Conservation (phyloP, 2,888 invertebrate genomes). For the Drosophila lutescens region DNA sequence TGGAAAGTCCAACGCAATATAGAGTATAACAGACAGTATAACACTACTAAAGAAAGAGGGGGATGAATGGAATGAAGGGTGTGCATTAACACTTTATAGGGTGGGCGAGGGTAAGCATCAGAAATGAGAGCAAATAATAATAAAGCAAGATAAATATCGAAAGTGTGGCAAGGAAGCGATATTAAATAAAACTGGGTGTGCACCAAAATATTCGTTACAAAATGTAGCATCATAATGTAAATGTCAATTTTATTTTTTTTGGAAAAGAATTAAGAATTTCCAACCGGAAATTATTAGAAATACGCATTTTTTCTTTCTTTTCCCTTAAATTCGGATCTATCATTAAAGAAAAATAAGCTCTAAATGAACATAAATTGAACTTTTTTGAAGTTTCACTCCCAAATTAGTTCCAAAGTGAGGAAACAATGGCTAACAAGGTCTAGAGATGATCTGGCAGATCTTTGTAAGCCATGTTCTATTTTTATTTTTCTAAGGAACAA, state of each 20-base stretch:
- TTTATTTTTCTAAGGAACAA: neutral
- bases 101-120: neutral
- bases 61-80: slow-evolving; percentile 4
- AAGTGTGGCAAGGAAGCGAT: neutral
- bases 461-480: neutral
- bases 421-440: slow-evolving; percentile 3
- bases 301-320: neutral
- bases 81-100: neutral
- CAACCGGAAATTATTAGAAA: too few species aligned
- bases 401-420: slow-evolving; percentile 19
- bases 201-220: neutral
- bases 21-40: neutral
- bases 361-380: neutral
- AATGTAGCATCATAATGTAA: neutral
- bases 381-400: slow-evolving; percentile 5
- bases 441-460: slow-evolving; percentile 20
- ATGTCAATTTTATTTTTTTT: too few species aligned
- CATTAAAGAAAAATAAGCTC: neutral
- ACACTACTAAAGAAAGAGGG: neutral
- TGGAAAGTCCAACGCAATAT: too few species aligned
- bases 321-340: neutral
- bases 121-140: neutral
- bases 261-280: too few species aligned
- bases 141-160: neutral
- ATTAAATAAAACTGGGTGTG: neutral